phyloP scores from a whole-genome alignment of 1,140 invertebrate species.

The Bombus waltoni region DNA sequence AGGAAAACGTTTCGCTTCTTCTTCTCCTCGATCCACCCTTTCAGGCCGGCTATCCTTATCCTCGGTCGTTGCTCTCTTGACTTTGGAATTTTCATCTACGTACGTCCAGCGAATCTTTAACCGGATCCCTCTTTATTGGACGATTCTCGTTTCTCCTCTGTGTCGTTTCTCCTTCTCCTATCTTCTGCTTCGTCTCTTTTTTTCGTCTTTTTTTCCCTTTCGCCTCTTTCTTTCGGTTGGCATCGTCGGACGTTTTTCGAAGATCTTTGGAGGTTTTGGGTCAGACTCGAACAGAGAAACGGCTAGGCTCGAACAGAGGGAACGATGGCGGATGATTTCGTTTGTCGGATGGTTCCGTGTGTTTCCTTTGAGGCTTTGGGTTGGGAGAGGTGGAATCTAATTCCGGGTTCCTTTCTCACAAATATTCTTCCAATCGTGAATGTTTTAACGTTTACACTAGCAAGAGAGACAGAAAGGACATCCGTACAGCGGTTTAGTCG shows the following conservation, averaged over 20 bases:
- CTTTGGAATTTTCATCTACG: constrained; percentile 49
- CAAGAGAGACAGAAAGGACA: neutral
- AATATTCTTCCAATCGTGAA: constrained; percentile 5
- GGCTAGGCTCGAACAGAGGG: neutral
- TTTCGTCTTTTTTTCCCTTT: neutral
- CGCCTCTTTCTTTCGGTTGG: neutral
- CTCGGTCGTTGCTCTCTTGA: neutral
- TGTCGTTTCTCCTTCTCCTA: neutral
- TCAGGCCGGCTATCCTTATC: neutral
- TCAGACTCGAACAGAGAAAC: neutral
- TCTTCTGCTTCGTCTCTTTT: neutral
- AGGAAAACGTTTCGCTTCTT: neutral
- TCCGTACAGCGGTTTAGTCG: too few species aligned
- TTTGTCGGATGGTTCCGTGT: neutral
- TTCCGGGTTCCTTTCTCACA: neutral
- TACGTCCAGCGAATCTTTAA: constrained; percentile 36
- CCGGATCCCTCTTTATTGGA: constrained; percentile 39
- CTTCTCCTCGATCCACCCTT: neutral
- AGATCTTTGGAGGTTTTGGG: neutral
- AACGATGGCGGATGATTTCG: constrained; percentile 6
- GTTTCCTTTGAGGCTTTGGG: constrained; percentile 2
- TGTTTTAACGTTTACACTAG: neutral
- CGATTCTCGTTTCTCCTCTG: neutral
- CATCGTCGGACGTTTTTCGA: neutral
- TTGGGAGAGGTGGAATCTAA: constrained; percentile 2